Evolutionary conservation across 2,888 invertebrate species (phyloP).

Genomic region (Drosophila greeni): DNA sequence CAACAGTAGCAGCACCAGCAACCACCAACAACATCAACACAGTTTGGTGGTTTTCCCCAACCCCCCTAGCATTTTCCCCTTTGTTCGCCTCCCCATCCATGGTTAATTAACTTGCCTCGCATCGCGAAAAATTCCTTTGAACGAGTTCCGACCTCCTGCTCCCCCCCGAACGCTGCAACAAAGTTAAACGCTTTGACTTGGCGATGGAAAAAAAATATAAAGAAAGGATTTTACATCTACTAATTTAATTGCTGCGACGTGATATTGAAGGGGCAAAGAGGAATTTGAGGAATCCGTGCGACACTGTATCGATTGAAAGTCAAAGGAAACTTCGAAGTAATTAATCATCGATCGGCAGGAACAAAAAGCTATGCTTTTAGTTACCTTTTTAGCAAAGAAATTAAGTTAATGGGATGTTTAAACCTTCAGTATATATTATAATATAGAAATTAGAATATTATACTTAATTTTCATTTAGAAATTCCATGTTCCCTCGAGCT

Average conservation of each 20-base stretch:
- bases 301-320: slow-evolving; percentile 18
- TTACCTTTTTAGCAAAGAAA: neutral
- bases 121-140: slow-evolving; percentile 64
- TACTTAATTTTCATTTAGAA: neutral
- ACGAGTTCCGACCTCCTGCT: slow-evolving; percentile 59
- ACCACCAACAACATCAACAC: slow-evolving; percentile 29
- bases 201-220: slow-evolving; percentile 12
- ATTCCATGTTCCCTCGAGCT: neutral
- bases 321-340: slow-evolving; percentile 23
- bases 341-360: slow-evolving; percentile 6
- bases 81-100: slow-evolving; percentile 24
- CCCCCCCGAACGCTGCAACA: slow-evolving; percentile 28
- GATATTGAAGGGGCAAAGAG: slow-evolving; percentile 45
- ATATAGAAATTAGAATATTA: neutral
- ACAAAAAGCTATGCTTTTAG: neutral
- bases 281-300: slow-evolving; percentile 23
- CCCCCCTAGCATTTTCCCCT: slow-evolving; percentile 5
- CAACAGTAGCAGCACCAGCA: neutral
- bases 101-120: slow-evolving; percentile 67
- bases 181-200: slow-evolving; percentile 63
- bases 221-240: slow-evolving; percentile 61
- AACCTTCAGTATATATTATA: too few relatives aligned
- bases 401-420: too few relatives aligned
- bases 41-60: slow-evolving; percentile 57
- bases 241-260: slow-evolving; percentile 71